Conservation (phyloP, 1,140 invertebrate genomes). For the Odontomachus brunneus region DNA sequence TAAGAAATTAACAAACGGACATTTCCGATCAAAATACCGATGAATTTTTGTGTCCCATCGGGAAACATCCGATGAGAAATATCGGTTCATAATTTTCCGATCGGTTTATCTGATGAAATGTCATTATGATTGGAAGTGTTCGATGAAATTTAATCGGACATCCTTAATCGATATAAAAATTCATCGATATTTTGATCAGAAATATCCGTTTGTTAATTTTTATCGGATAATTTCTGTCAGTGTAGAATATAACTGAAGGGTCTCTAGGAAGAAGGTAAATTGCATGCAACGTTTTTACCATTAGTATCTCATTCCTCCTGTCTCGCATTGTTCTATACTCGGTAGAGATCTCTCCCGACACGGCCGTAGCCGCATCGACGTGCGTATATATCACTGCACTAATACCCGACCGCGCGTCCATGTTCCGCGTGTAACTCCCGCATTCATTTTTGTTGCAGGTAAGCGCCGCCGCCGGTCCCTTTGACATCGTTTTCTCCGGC, state of each 20-base stretch:
- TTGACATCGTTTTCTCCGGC: constrained; percentile 66
- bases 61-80: no score
- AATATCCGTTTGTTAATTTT: no score
- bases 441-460: constrained; percentile 72
- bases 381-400: background rate
- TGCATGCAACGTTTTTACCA: background rate
- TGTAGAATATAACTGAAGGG: background rate
- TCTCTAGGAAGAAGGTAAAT: background rate
- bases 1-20: no score
- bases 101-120: no score
- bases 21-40: no score
- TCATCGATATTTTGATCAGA: no score
- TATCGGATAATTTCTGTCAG: no score
- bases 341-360: constrained; percentile 25
- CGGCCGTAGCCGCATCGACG: background rate
- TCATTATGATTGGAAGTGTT: no score
- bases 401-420: background rate
- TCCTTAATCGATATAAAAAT: no score
- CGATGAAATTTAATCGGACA: no score
- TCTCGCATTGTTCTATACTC: background rate
- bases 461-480: constrained; percentile 59
- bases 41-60: no score
- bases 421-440: constrained; percentile 34
- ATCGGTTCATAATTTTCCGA: no score
- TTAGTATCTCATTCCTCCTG: constrained; percentile 7